A percentile compares a stretch with the other conserved stretches of the same genome.
phyloP scores from a whole-genome alignment of 2,888 invertebrate species.

The Drosophila fungiperda region DNA sequence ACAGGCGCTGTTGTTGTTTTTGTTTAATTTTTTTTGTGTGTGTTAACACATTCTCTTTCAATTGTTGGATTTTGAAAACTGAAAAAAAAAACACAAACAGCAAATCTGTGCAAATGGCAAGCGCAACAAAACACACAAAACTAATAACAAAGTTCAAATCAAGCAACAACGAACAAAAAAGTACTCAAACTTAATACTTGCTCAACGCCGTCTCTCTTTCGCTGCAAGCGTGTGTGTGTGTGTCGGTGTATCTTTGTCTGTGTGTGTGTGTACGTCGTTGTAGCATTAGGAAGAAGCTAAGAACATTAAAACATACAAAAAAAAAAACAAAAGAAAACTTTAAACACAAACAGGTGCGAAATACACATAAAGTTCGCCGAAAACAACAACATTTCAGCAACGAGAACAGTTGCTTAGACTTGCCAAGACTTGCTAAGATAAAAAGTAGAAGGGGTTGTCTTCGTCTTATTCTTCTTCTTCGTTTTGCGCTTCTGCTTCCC shows the following conservation, averaged over 20 bases:
- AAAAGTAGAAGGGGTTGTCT: constrained; percentile 45
- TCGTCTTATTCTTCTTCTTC: not conserved
- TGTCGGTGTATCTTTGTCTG: constrained; percentile 14
- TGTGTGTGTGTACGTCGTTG: constrained; percentile 10
- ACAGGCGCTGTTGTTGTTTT: constrained; percentile 37
- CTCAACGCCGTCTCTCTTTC: constrained; percentile 3
- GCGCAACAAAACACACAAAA: constrained; percentile 6
- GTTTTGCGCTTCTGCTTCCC: constrained; percentile 2
- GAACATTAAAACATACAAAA: not conserved
- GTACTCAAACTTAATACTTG: constrained; percentile 10
- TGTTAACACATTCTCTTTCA: constrained; percentile 25
- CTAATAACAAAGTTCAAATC: constrained; percentile 19
- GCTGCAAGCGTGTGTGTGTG: constrained; percentile 1
- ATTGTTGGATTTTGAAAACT: constrained; percentile 29
- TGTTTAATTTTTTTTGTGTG: constrained; percentile 14
- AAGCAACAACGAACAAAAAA: constrained; percentile 10
- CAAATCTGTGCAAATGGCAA: constrained; percentile 21
- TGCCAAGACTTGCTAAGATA: constrained; percentile 4
- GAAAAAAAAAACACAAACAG: constrained; percentile 25
- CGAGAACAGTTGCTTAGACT: constrained; percentile 21
- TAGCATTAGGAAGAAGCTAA: constrained; percentile 27
- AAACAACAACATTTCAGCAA: constrained; percentile 15
- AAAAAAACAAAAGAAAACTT: constrained; percentile 11
- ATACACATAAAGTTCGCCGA: constrained; percentile 18
- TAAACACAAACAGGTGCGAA: constrained; percentile 52